Percentiles rank a stretch among this genome's conserved stretches.
phyloP scores from a whole-genome alignment of 2,888 invertebrate genomes.

The Caenorhabditis japonica region DNA sequence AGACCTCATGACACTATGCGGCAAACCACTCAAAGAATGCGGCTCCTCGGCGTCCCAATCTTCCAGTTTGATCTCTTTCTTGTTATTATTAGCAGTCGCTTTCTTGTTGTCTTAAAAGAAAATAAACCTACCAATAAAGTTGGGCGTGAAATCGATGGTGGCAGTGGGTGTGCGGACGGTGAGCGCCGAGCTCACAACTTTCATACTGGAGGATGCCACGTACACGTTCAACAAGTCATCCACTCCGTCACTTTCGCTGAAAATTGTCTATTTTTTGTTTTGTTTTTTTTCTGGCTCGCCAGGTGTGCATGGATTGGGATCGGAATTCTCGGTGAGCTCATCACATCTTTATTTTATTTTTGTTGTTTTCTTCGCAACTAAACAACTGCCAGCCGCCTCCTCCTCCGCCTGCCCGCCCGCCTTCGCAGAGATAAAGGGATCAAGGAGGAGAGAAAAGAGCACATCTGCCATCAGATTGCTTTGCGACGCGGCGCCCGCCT shows the following conservation, averaged over 20 bases:
- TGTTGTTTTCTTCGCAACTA: conserved; percentile 33
- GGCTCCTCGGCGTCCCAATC: conserved; percentile 3
- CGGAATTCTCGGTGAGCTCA: too few relatives aligned
- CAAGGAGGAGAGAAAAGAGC: conserved; percentile 10
- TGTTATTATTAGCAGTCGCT: conserved; percentile 4
- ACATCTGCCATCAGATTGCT: conserved; percentile 38
- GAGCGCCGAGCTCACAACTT: conserved; percentile 17
- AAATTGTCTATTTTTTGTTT: conserved; percentile 15
- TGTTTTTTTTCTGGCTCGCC: conserved; percentile 20
- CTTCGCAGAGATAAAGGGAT: neutral
- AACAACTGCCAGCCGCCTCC: conserved; percentile 46
- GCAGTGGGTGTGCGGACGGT: conserved; percentile 24
- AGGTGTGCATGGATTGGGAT: conserved; percentile 37
- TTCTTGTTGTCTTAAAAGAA: conserved; percentile 5
- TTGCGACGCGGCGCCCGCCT: conserved; percentile 11
- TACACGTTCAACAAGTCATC: conserved; percentile 43
- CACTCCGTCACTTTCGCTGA: conserved; percentile 32
- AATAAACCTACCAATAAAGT: conserved; percentile 31
- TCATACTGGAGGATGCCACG: conserved; percentile 26
- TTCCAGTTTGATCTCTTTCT: neutral
- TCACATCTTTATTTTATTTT: conserved; percentile 45
- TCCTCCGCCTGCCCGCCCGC: conserved; percentile 41
- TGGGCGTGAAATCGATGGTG: conserved; percentile 33
- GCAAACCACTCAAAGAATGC: conserved; percentile 34
- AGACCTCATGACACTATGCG: conserved; percentile 33